Evolutionary conservation across 2,888 invertebrate genomes (phyloP), one percentile per base, ranked within the genome.

Genomic region (Cepaea hortensis): DNA sequence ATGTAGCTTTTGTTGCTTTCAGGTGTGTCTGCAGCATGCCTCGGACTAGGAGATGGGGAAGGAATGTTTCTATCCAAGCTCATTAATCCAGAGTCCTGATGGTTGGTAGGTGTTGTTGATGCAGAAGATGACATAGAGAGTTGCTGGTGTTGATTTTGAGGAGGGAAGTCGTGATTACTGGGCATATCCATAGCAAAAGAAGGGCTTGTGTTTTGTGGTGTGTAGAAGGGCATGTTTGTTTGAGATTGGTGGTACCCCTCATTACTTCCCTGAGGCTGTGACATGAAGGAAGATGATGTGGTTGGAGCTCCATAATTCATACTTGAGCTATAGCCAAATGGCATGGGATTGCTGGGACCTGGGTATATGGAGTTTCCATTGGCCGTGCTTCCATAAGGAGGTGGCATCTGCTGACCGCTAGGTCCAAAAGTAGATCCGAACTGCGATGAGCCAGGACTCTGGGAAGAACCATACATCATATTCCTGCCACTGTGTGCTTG

Each of bases 321-420:
- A 46, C n/a, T 73, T 18, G 86, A 86, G n/a, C 46, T 62, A 72
- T 77, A 83, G 15, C 87, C 87, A 80, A 87, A 87, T 3, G 86
- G 50, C 50, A 61, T 35, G n/a, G n/a, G 81, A 46, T 77, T 83
- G 73, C 62, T 46, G n/a, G 83, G 20, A 3, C 35, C 76, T n/a
- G 61, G 81, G 23, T 75, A 85, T 23, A 35, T 72, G 15, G 75
- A 48, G 62, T 50, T 79, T 62, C 77, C 83, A 70, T 61, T 82
- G 61, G 77, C 62, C 20, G 81, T 20, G n/a, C 81, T 70, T 48
- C 86, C 86, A 86, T 70, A 86, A 35, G 81, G 76, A 18, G 86
- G 82, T n/a, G 83, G 55, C 35, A 77, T 86, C 68, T 82, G 86
- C 35, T 82, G 85, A 72, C 35, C 82, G 77, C 62, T 82, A 15